A percentile compares a stretch with the other conserved stretches of the same genome.
phyloP scores from a whole-genome alignment of 2,888 invertebrate species.

The Enchytraeus crypticus region DNA sequence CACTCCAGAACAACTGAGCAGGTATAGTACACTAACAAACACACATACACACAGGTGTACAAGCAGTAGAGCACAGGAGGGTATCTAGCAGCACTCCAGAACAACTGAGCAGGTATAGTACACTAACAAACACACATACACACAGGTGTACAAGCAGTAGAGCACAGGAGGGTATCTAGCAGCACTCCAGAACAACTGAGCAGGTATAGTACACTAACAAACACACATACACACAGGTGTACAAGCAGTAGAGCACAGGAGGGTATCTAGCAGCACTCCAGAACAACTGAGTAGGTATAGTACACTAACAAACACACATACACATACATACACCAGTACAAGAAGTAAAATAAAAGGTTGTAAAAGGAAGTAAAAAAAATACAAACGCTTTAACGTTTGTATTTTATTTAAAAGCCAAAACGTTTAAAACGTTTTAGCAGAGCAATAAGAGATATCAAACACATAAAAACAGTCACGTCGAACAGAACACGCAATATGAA shows the following conservation, averaged over 20 bases:
- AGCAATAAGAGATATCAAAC: no score
- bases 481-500: no score
- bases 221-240: background rate
- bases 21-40: background rate
- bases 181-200: slow-evolving; percentile 16
- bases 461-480: no score
- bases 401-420: no score
- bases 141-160: background rate
- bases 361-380: no score
- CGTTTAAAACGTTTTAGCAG: no score
- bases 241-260: slow-evolving; percentile 9
- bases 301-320: slow-evolving; percentile 15
- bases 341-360: no score
- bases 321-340: background rate
- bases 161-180: slow-evolving; percentile 14
- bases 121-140: slow-evolving; percentile 15
- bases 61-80: slow-evolving; percentile 20
- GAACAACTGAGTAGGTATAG: slow-evolving; percentile 13
- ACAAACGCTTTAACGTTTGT: no score
- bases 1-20: background rate
- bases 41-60: slow-evolving; percentile 21
- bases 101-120: slow-evolving; percentile 13
- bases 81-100: slow-evolving; percentile 20
- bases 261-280: slow-evolving; percentile 18
- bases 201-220: slow-evolving; percentile 20